Percentiles rank a stretch among this genome's conserved stretches.
Evolutionary conservation across 2,113 vertebrate genomes (phyloP).

Genomic region (Xenus cinereus): DNA sequence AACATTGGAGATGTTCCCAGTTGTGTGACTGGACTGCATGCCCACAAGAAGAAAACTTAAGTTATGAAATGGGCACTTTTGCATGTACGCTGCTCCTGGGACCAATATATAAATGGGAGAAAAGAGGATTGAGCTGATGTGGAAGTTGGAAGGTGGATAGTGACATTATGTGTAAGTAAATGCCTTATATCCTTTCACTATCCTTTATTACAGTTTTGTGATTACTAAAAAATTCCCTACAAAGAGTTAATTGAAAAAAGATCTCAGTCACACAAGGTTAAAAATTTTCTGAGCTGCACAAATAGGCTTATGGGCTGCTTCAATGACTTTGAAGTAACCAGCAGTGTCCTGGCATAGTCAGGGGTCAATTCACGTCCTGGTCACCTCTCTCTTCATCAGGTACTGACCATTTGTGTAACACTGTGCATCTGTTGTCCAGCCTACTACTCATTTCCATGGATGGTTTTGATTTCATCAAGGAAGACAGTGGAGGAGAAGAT

Average conservation of each 20-base stretch:
- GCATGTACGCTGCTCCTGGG: not conserved
- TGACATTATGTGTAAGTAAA: not conserved
- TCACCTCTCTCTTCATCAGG: not conserved
- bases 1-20: not conserved
- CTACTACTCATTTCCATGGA: not conserved
- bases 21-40: not conserved
- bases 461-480: not conserved
- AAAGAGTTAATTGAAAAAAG: not conserved
- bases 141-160: not conserved
- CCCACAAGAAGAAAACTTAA: not conserved
- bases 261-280: not conserved
- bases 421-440: not conserved
- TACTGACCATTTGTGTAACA: not conserved
- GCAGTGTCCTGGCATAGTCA: not conserved
- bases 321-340: not conserved
- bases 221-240: not conserved
- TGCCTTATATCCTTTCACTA: not conserved
- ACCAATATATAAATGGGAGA: not conserved
- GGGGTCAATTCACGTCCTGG: not conserved
- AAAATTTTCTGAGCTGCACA: not conserved
- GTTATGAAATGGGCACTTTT: not conserved
- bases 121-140: not conserved
- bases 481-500: not conserved
- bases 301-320: not conserved
- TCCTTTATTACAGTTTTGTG: not conserved